phyloP scores from a whole-genome alignment of 1,140 invertebrate species.

The Daktulosphaira vitifoliae region DNA sequence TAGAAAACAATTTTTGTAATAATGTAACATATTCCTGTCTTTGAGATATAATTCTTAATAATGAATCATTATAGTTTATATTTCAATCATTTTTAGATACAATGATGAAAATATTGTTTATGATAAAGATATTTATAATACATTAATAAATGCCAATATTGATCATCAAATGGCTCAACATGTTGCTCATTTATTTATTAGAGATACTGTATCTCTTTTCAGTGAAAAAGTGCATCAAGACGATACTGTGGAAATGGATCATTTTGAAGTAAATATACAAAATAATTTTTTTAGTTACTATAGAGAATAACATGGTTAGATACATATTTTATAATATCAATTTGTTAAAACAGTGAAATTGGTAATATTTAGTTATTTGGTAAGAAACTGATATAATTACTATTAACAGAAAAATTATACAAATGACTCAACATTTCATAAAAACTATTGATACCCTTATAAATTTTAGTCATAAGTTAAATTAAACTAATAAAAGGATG shows the following conservation, averaged over 20 bases:
- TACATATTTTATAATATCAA: constrained; percentile 4
- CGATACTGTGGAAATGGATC: constrained; percentile 89
- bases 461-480: too few species aligned
- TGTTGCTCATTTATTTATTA: constrained; percentile 95
- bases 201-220: constrained; percentile 93
- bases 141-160: constrained; percentile 76
- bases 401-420: constrained; percentile 15
- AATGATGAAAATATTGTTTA: constrained; percentile 87
- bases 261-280: constrained; percentile 79
- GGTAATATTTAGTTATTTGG: not conserved
- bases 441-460: too few species aligned
- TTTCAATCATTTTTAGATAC: constrained; percentile 49
- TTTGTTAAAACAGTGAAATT: not conserved
- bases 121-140: constrained; percentile 71
- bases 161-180: constrained; percentile 87
- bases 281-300: not conserved
- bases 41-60: not conserved
- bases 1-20: not conserved
- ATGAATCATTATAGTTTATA: not conserved
- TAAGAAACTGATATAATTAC: constrained; percentile 13
- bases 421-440: too few species aligned
- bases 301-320: not conserved
- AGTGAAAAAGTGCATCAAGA: constrained; percentile 92
- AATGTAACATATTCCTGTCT: not conserved
- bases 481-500: too few species aligned